Evolutionary conservation across 2,797 vertebrate species (phyloP).

Genomic region (Staurois parvus): DNA sequence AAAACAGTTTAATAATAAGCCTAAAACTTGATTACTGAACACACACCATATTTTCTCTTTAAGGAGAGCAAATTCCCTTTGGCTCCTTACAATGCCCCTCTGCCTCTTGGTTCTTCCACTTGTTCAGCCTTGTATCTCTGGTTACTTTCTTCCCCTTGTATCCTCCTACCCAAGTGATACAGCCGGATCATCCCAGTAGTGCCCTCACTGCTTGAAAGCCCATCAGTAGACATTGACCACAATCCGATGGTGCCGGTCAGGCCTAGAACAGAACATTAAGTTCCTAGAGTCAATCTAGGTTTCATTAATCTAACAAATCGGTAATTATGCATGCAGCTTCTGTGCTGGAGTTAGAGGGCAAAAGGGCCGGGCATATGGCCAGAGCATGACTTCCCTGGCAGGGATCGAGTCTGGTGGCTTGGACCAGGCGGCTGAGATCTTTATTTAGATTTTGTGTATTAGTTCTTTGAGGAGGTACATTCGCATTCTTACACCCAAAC

Average conservation of each 20-base stretch:
- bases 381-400: conserved; percentile 53
- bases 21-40: too few species aligned
- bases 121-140: too few species aligned
- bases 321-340: neutral
- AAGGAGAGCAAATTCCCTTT: too few species aligned
- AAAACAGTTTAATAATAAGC: too few species aligned
- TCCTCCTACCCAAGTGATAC: too few species aligned
- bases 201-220: too few species aligned
- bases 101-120: too few species aligned
- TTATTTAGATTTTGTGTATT: conserved; percentile 51
- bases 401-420: conserved; percentile 31
- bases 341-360: conserved; percentile 20
- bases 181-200: too few species aligned
- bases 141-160: too few species aligned
- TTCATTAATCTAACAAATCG: neutral
- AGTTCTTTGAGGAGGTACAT: conserved; percentile 14
- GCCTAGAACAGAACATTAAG: conserved; percentile 12
- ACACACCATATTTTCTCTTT: too few species aligned
- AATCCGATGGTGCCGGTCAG: too few species aligned
- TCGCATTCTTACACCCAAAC: neutral
- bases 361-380: conserved; percentile 37
- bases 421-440: conserved; percentile 32
- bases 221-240: neutral
- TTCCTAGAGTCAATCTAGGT: neutral
- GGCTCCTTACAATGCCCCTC: too few species aligned